Evolutionary conservation across 1,140 invertebrate species (phyloP), one percentile per base, ranked within the genome.

Genomic region (Goniozus legneri): DNA sequence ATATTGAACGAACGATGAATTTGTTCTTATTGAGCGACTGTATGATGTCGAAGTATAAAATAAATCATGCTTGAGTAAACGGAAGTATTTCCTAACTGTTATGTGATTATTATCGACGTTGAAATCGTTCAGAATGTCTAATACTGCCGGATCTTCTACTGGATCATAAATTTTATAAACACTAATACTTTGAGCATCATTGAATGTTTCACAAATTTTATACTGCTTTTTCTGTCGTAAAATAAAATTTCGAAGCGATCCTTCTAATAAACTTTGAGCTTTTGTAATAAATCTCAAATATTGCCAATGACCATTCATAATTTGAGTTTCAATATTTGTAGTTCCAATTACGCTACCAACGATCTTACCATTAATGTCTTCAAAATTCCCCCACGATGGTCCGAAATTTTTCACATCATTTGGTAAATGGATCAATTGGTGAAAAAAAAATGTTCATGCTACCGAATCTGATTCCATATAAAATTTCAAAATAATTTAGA

Each of bases 361-460:
- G 10, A 34, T 16, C 27, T 47, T 3, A 4, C 45, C 45, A 32
- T 47, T 47, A n/a, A 47, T 14, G 37, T 61, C 42, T 40, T 61
- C 55, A 22, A 51, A 51, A n/a, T 45, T 48, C 0, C 42, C 24
- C 41, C 45, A 58, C 8, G 58, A 30, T 18, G 56, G 56, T n/a
- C 60, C 60, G 36, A 53, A 46, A 10, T 50, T 39, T 44, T 22
- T 16, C 1, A 59, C 60, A 27, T 44, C 46, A 22, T 52, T 16
- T 7, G 40, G 37, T 14, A 62, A 47, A 43, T 62, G 51, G 10
- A 54, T 31, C 12, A 62, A 8, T 10, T 49, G 33, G 40, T 62
- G 51, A 6, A 62, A n/a, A n/a, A n/a, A n/a, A n/a, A n/a, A n/a
- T 13, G 40, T 59, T 62, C 1, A 24, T 34, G 0, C 39, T 35